Evolutionary conservation across 2,797 vertebrate species (phyloP).

Genomic region (Petrocephalus schoutedeni): DNA sequence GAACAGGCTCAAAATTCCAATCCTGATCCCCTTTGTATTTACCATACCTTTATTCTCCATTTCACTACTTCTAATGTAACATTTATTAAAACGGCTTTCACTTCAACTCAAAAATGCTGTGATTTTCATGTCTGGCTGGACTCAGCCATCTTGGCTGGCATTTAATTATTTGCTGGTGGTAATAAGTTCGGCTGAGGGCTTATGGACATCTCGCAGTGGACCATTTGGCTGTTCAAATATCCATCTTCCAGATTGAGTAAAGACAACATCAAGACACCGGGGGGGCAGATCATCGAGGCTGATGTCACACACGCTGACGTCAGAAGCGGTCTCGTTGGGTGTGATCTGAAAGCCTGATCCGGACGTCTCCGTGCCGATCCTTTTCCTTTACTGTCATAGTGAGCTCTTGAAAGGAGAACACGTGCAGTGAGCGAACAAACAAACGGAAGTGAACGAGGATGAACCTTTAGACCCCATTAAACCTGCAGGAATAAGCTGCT

Average conservation of each 20-base stretch:
- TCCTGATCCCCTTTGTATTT: background rate
- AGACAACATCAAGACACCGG: background rate
- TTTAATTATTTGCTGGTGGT: background rate
- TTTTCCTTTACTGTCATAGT: background rate
- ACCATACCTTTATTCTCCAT: background rate
- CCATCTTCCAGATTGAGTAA: background rate
- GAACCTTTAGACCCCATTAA: constrained; percentile 2
- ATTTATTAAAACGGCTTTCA: background rate
- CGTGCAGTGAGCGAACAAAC: background rate
- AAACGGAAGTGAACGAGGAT: background rate
- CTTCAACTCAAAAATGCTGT: background rate
- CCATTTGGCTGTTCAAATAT: background rate
- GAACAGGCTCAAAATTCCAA: background rate
- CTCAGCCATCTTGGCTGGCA: background rate
- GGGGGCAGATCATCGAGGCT: background rate
- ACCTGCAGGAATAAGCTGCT: background rate
- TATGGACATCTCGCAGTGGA: background rate
- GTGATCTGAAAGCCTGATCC: background rate
- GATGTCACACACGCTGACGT: background rate
- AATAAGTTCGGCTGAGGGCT: background rate
- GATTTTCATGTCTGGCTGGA: background rate
- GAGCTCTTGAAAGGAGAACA: background rate
- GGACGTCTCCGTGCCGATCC: background rate
- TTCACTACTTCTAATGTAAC: background rate
- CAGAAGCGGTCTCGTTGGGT: background rate